phyloP scores from a whole-genome alignment of 1,140 invertebrate genomes.

The Alviniconcha marisindica region DNA sequence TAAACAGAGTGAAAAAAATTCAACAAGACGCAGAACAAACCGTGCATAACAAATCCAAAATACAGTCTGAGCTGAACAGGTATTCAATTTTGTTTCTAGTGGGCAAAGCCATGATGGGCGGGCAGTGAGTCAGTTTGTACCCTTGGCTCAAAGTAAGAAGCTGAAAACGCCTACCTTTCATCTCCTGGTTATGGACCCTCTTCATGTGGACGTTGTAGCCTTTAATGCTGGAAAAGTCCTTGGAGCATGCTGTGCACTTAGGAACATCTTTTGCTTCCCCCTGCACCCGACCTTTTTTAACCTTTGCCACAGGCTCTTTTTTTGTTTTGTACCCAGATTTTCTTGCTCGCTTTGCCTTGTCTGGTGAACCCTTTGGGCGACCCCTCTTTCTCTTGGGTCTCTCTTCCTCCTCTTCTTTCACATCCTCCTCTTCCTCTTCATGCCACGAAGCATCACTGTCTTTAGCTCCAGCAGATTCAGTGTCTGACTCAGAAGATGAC shows the following conservation, averaged over 20 bases:
- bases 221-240: conserved; percentile 5
- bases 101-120: too few relatives aligned
- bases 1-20: too few relatives aligned
- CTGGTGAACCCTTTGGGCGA: neutral
- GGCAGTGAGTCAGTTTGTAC: neutral
- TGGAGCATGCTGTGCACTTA: neutral
- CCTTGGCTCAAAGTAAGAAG: neutral
- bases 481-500: conserved; percentile 23
- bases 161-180: conserved; percentile 18
- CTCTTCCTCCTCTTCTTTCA: neutral
- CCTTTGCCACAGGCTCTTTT: neutral
- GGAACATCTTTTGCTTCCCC: neutral
- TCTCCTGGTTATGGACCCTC: conserved; percentile 31
- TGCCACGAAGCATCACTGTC: neutral
- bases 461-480: neutral
- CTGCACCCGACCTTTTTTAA: neutral
- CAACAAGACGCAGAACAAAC: too few relatives aligned
- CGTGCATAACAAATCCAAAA: too few relatives aligned
- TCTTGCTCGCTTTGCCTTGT: neutral
- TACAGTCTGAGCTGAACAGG: too few relatives aligned
- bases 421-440: neutral
- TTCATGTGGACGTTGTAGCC: conserved; percentile 39
- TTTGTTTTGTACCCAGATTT: neutral
- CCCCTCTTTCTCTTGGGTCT: neutral
- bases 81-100: too few relatives aligned